Percentiles rank a stretch among this genome's conserved stretches.
These are phyloP conservation scores for Lonchura striata DNA, from an alignment of 2,113 vertebrate species.

Conservation along the genomic window DNA sequence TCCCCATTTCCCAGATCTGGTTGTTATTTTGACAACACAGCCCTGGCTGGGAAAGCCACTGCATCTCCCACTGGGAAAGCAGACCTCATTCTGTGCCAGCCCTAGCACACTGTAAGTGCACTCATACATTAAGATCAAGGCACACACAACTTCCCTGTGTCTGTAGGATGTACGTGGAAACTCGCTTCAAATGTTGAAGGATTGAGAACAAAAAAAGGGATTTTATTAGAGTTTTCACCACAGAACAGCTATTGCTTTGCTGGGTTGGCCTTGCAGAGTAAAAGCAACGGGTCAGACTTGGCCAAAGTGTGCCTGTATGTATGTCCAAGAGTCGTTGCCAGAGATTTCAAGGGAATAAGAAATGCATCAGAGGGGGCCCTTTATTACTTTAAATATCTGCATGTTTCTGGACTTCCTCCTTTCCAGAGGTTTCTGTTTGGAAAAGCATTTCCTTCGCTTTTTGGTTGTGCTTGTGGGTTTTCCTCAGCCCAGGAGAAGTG, in stretches of 20 bases:
- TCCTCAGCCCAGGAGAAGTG: neutral
- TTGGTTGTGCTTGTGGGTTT: neutral
- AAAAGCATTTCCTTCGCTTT: neutral
- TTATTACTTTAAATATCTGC: neutral
- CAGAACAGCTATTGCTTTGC: neutral
- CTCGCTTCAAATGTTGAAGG: neutral
- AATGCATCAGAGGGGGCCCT: neutral
- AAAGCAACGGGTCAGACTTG: neutral
- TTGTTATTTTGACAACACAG: neutral
- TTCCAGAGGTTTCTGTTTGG: neutral
- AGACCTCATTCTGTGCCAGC: neutral
- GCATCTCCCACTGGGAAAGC: neutral
- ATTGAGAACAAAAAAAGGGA: neutral
- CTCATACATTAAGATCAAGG: neutral
- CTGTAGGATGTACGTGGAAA: neutral
- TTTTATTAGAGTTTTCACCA: neutral
- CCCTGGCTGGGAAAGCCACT: neutral
- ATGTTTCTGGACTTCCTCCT: neutral
- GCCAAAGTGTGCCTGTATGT: neutral
- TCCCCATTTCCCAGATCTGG: neutral
- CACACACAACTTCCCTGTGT: neutral
- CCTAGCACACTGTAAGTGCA: neutral
- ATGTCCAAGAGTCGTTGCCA: neutral
- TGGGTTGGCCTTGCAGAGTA: neutral
- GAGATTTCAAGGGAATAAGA: neutral